Conservation (phyloP, 2,888 invertebrate species). For the Papilio gigon region DNA sequence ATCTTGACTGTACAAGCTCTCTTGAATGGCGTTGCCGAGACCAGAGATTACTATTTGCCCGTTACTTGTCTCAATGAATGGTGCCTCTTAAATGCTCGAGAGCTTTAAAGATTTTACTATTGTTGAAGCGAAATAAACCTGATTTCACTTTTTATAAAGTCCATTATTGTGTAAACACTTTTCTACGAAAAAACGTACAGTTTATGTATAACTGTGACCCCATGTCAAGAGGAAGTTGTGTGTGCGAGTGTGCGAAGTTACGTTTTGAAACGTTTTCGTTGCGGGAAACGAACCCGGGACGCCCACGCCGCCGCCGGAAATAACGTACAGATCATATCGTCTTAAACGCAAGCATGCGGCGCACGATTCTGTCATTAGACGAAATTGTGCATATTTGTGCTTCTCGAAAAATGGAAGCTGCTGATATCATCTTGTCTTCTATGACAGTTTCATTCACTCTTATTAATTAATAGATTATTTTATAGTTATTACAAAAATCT, state of each 20-base stretch:
- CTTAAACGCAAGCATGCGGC: slow-evolving; percentile 61
- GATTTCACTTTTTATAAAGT: slow-evolving; percentile 49
- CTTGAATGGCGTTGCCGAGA: slow-evolving; percentile 77
- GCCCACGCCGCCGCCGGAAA: slow-evolving; percentile 76
- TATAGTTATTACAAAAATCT: background rate
- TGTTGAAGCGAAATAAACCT: slow-evolving; percentile 36
- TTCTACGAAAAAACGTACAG: slow-evolving; percentile 45
- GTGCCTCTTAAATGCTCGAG: slow-evolving; percentile 63
- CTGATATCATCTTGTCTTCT: slow-evolving; percentile 64
- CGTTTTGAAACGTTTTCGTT: slow-evolving; percentile 58
- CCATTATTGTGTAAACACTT: slow-evolving; percentile 45
- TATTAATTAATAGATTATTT: slow-evolving; percentile 4
- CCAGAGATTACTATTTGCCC: slow-evolving; percentile 77
- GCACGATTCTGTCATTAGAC: slow-evolving; percentile 79
- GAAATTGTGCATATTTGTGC: slow-evolving; percentile 70
- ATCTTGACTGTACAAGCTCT: slow-evolving; percentile 62
- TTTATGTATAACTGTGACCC: slow-evolving; percentile 58
- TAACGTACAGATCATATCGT: slow-evolving; percentile 71
- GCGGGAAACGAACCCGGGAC: slow-evolving; percentile 62
- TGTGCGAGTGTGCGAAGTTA: slow-evolving; percentile 69
- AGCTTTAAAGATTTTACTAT: slow-evolving; percentile 37
- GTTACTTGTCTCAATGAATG: slow-evolving; percentile 81
- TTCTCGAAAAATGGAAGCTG: slow-evolving; percentile 66
- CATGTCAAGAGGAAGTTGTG: slow-evolving; percentile 63
- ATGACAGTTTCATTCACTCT: background rate